Evolutionary conservation across 1,140 invertebrate species (phyloP).

Genomic region (Eubasilissa regina): DNA sequence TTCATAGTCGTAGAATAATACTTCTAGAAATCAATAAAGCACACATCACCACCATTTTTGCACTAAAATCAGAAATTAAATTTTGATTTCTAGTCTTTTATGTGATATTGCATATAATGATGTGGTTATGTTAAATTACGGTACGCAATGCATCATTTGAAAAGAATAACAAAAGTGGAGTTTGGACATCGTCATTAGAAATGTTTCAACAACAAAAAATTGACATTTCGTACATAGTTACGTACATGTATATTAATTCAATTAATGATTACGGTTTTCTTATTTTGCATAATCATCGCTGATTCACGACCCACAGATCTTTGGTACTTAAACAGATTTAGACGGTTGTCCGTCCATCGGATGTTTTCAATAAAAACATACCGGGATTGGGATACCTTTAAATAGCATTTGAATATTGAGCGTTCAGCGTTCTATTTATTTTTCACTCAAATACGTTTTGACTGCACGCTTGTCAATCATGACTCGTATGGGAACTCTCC

Average conservation of each 20-base stretch:
- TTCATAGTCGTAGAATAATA: too few species aligned
- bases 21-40: too few species aligned
- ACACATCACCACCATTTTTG: too few species aligned
- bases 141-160: too few species aligned
- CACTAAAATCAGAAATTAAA: too few species aligned
- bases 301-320: constrained; percentile 25
- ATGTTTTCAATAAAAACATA: too few species aligned
- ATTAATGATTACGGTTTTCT: constrained; percentile 17
- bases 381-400: constrained; percentile 8
- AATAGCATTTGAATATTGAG: constrained; percentile 21
- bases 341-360: constrained; percentile 21
- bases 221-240: too few species aligned
- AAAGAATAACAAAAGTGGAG: not conserved
- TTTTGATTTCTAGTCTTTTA: too few species aligned
- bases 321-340: constrained; percentile 29
- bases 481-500: constrained; percentile 41
- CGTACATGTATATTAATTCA: constrained; percentile 15
- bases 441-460: constrained; percentile 38
- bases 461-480: constrained; percentile 57
- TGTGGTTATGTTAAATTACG: too few species aligned
- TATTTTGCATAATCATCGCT: constrained; percentile 37
- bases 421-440: constrained; percentile 37
- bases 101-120: too few species aligned
- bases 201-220: too few species aligned
- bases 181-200: constrained; percentile 5